Evolutionary conservation across 2,113 vertebrate genomes (phyloP), one percentile per base, ranked within the genome.

Genomic region (Xiphorhynchus elegans): DNA sequence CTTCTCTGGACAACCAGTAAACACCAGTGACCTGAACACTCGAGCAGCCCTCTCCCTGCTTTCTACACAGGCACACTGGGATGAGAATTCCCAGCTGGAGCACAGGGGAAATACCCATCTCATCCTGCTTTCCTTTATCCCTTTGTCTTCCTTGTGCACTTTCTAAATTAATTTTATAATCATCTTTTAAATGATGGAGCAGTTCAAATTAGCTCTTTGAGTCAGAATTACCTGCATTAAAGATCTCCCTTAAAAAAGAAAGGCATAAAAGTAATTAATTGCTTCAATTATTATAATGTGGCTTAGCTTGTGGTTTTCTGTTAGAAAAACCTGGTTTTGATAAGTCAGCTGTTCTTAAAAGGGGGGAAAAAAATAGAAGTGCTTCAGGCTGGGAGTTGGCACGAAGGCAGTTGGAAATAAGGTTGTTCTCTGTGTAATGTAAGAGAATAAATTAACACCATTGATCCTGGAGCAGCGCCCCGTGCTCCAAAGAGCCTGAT

Each of bases 201-300:
- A 23, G 88, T 53, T 95, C 63, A 91, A 93, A 96, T 95, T 28
- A 84, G 83, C 70, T 87, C 82, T 87, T 92, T 92, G 67, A 89
- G 90, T 56, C 64, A 84, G 94, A 93, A 91, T 95, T 96, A 94
- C 96, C 92, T 97, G 89, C 87, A 39, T 94, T 96, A 93, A 93
- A 97, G 81, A 90, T 92, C 74, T 73, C 66, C 67, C 56, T 79
- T 77, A 64, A 96, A 84, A 88, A 82, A 74, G 66, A 92, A 90
- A 91, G 35, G 84, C 93, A 96, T 91, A 89, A 94, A 94, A 75
- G 91, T 94, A 97, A 96, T 97, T 96, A 96, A 97, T 97, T 86
- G 84, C 82, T 90, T 96, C 92, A 93, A 72, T 97, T 97, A 97
- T 47, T 91, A 80, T 96, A 96, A 96, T 91, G 93, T 90, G 89